A percentile compares a stretch with the other conserved stretches of the same genome.
phyloP scores from a whole-genome alignment of 2,797 vertebrate species.

The Amblyraja radiata region DNA sequence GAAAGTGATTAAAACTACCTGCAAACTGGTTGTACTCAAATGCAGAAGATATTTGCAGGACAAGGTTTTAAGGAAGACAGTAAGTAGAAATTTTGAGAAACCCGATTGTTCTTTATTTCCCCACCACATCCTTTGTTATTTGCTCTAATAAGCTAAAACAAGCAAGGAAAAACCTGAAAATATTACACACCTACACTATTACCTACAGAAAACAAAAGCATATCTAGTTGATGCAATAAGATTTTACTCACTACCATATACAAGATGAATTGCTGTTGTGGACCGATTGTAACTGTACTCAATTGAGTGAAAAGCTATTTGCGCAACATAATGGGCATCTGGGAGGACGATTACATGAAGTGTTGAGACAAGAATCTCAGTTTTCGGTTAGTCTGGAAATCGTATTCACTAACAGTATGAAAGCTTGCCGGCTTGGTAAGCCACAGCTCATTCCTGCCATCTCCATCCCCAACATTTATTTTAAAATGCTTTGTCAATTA shows the following conservation, averaged over 20 bases:
- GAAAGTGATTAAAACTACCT: conserved; percentile 24
- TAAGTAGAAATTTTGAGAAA: not conserved
- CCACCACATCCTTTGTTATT: not conserved
- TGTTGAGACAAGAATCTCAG: conserved; percentile 5
- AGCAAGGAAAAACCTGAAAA: not conserved
- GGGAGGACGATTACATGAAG: conserved; percentile 6
- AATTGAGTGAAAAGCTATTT: conserved; percentile 99
- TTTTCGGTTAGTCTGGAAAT: conserved; percentile 17
- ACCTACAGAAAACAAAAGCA: not conserved
- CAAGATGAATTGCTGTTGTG: conserved; percentile 66
- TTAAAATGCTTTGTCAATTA: conserved; percentile 9
- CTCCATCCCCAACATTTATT: not conserved
- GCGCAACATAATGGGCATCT: conserved; percentile 87
- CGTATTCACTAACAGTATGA: not conserved
- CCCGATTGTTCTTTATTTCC: not conserved
- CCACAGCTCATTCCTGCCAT: not conserved
- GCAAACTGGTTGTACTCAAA: not conserved
- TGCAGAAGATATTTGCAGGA: not conserved
- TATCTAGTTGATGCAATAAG: conserved; percentile 59
- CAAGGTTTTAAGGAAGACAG: not conserved
- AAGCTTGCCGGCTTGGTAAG: not conserved
- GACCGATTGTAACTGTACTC: conserved; percentile 88
- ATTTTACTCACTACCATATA: conserved; percentile 62
- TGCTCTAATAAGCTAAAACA: not conserved
- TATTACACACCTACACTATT: not conserved